Base-by-base conservation (phyloP, 2,113 vertebrate species). In the Pitta sordida region DNA sequence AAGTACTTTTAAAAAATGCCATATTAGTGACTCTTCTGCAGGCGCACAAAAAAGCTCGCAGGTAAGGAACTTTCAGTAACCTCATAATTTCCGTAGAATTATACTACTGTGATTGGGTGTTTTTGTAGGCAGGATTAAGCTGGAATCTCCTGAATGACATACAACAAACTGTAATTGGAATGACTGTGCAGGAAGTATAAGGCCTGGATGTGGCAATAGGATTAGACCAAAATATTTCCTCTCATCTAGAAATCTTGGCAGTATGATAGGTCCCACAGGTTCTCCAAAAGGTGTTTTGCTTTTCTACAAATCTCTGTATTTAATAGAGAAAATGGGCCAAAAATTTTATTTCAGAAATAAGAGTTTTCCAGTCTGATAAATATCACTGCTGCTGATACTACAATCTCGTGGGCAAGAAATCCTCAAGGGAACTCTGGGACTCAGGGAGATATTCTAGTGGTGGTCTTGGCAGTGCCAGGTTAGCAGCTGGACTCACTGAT, bases 151-250 rank as follows among this genome's bases (percentile, higher is more conserved):
- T 4, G 8, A 56, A 23, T 88, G 49, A 59, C 48, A 60, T 27
- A 44, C 7, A 59, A 46, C 30, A 84, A 63, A 65, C 23, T 24
- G 20, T 34, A 83, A 71, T 41, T 79, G 53, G 18, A 87, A 12
- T 43, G 14, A 74, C n/a, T 2, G 1, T 24, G 23, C 44, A 75
- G 91, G 70, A 83, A 83, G 36, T 44, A 51, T 43, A 62, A 78
- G 37, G 26, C 60, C 49, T 63, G 67, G 76, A 30, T 34, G 24
- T 53, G 46, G 51, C 67, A 94, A 85, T 12, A 85, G 46, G 74
- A 92, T 93, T 78, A 90, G 51, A 73, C 32, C 24, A 26, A 91
- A 89, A 32, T 53, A 90, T 77, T 91, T 94, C 59, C 59, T n/a
- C 13, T 85, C 67, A 82, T 80, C 24, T 65, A 56, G 55, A 94